Evolutionary conservation across 2,113 vertebrate species (phyloP).

Genomic region (Toxostoma redivivum): DNA sequence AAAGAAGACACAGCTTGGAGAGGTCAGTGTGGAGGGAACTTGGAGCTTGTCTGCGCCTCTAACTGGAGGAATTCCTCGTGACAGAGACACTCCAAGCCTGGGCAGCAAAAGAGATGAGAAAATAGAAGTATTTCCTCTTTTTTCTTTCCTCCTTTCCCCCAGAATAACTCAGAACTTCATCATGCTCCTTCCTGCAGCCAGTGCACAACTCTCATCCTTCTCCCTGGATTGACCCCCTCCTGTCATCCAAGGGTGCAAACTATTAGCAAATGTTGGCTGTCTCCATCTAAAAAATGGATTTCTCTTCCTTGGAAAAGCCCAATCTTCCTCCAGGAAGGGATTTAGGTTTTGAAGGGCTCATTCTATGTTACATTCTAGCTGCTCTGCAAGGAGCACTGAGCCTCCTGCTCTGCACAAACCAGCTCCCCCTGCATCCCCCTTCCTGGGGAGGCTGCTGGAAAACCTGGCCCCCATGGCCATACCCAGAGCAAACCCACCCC

Average conservation of each 20-base stretch:
- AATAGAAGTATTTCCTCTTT: constrained; percentile 28
- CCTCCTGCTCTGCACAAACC: not conserved
- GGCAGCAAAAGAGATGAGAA: not conserved
- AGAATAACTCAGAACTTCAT: not conserved
- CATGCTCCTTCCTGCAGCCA: not conserved
- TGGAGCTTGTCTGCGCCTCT: not conserved
- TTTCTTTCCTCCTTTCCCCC: constrained; percentile 14
- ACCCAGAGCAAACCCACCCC: not conserved
- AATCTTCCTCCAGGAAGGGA: not conserved
- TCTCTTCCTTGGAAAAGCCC: not conserved
- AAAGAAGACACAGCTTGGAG: not conserved
- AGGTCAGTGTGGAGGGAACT: not conserved
- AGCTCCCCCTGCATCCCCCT: no score
- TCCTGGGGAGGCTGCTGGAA: not conserved
- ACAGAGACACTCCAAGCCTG: not conserved
- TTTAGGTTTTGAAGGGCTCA: not conserved
- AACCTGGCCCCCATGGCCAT: accelerated
- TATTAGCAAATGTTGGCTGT: not conserved
- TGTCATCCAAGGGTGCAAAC: not conserved
- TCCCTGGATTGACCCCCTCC: accelerated
- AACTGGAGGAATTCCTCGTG: not conserved
- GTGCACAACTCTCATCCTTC: not conserved
- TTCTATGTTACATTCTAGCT: not conserved
- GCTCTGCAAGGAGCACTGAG: not conserved
- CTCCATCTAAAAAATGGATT: not conserved